Percentiles rank a stretch among this genome's conserved stretches.
Conservation (phyloP, 2,888 invertebrate genomes). For the Cepaea hortensis region DNA sequence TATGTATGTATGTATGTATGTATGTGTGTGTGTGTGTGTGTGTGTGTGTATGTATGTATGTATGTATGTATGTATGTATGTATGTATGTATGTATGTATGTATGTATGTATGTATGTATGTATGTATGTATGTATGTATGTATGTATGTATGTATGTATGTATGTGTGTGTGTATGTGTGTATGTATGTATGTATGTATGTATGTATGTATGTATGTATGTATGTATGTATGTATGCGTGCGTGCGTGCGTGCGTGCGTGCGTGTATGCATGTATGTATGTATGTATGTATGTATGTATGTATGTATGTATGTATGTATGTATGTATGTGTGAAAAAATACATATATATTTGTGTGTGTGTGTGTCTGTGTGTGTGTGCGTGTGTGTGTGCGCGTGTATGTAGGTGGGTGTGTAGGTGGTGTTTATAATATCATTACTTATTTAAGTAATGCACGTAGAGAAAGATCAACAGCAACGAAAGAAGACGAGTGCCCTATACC, state of each 20-base stretch:
- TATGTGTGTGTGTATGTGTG: not conserved
- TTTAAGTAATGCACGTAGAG: no score
- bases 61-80: constrained; percentile 11
- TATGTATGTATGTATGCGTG: not conserved
- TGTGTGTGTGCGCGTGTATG: no score
- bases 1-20: constrained; percentile 3
- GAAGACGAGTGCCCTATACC: no score
- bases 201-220: not conserved
- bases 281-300: not conserved
- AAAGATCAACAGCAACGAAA: no score
- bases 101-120: not conserved
- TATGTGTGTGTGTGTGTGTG: not conserved
- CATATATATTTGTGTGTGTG: no score
- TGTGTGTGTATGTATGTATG: not conserved
- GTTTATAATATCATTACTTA: no score
- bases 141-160: not conserved
- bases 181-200: not conserved
- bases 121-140: not conserved
- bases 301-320: no score
- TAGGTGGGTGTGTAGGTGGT: no score
- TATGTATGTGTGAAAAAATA: no score
- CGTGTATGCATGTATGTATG: not conserved
- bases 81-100: not conserved
- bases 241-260: not conserved
- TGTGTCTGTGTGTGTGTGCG: no score